These are phyloP conservation scores for Rhinogobius similis DNA, from an alignment of 2,113 vertebrate genomes.

Conservation along the genomic window DNA sequence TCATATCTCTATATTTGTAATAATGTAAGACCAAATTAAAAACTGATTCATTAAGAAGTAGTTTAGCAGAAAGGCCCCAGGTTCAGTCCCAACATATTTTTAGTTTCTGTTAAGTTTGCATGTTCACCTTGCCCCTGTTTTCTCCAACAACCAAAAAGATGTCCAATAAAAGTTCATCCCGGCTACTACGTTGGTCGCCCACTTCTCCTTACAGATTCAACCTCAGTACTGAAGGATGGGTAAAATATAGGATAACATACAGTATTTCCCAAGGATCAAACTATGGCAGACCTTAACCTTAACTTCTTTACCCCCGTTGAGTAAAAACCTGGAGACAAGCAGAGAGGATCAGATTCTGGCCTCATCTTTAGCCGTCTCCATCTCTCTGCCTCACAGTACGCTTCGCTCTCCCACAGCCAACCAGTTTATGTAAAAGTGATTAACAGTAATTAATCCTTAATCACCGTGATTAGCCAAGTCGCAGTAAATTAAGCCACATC, in stretches of 20 bases:
- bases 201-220: too few species aligned
- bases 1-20: too few species aligned
- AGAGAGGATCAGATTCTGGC: background rate
- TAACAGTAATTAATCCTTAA: conserved; percentile 99
- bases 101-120: too few species aligned
- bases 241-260: background rate
- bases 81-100: too few species aligned
- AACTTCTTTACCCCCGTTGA: conserved; percentile 22
- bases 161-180: too few species aligned
- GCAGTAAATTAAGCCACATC: conserved; percentile 99
- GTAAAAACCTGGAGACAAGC: conserved; percentile 14
- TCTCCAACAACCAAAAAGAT: too few species aligned
- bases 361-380: conserved; percentile 15
- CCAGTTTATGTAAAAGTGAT: conserved; percentile 99
- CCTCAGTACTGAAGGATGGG: background rate
- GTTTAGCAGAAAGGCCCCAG: too few species aligned
- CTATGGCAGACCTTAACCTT: background rate
- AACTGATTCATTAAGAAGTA: too few species aligned
- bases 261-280: too few species aligned
- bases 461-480: conserved; percentile 99
- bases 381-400: conserved; percentile 79
- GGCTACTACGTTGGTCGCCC: too few species aligned
- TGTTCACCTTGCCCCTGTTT: too few species aligned
- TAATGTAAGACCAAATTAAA: too few species aligned
- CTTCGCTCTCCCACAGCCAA: conserved; percentile 92